These are phyloP conservation scores for Circaetus gallicus DNA, from an alignment of 2,113 vertebrate genomes.

Conservation along the genomic window DNA sequence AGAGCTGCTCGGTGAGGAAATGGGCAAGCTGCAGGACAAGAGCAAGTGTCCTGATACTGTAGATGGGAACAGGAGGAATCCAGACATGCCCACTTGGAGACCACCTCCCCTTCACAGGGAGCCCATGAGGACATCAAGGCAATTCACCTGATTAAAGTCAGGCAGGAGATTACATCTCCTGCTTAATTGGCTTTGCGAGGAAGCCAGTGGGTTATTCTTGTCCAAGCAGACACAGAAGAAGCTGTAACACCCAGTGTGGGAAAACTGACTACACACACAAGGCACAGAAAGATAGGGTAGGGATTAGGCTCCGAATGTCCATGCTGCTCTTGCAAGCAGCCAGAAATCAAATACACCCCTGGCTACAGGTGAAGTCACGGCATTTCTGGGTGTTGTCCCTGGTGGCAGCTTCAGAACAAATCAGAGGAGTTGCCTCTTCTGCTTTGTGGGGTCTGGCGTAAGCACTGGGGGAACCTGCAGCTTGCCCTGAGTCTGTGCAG, in stretches of 20 bases:
- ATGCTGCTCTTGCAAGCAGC: background rate
- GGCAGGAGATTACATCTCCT: background rate
- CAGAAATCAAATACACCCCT: background rate
- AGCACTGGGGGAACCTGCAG: background rate
- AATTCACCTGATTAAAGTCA: background rate
- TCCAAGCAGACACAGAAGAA: background rate
- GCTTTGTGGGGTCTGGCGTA: background rate
- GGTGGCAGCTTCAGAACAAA: background rate
- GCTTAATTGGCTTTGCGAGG: background rate
- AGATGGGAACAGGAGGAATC: background rate
- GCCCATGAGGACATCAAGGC: background rate
- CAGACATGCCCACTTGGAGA: background rate
- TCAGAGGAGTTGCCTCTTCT: background rate
- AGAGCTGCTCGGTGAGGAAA: background rate
- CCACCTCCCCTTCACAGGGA: background rate
- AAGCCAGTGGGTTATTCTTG: background rate
- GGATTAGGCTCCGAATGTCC: background rate
- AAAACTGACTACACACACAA: background rate
- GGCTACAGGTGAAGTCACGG: background rate
- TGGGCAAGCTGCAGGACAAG: background rate
- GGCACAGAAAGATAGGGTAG: background rate
- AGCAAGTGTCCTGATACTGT: rapidly evolving
- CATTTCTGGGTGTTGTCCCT: background rate
- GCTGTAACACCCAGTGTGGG: background rate
- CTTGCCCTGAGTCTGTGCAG: background rate